A percentile compares a stretch with the other conserved stretches of the same genome.
Evolutionary conservation across 2,113 vertebrate species (phyloP).

Genomic region (Himantopus leucocephalus): DNA sequence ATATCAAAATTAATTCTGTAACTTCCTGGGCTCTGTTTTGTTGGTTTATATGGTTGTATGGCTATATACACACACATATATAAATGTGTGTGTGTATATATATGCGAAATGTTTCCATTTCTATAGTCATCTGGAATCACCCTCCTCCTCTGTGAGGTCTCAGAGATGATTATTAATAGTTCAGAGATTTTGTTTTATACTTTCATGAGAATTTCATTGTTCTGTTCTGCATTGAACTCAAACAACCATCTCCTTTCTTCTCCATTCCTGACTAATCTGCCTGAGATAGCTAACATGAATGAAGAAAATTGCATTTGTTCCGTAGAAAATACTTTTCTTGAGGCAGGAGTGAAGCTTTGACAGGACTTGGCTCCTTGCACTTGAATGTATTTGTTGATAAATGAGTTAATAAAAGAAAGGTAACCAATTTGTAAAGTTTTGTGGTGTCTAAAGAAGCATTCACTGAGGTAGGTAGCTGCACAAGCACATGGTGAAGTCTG

Average conservation of each 20-base stretch:
- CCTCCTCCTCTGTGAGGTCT: background rate
- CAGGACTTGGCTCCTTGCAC: background rate
- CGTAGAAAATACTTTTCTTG: background rate
- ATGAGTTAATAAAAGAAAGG: background rate
- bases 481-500: background rate
- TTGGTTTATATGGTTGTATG: background rate
- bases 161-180: background rate
- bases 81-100: fast-evolving
- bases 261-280: background rate
- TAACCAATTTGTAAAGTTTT: background rate
- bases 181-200: background rate
- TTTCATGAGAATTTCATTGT: background rate
- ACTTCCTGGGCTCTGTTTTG: background rate
- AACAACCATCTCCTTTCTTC: background rate
- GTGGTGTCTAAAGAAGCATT: background rate
- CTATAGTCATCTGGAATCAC: background rate
- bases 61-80: background rate
- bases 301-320: background rate
- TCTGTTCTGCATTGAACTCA: background rate
- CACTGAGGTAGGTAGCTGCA: background rate
- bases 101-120: background rate
- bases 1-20: slow-evolving; percentile 12
- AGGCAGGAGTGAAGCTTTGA: background rate
- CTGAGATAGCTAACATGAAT: background rate
- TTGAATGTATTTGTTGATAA: background rate